Conservation (phyloP, 2,113 vertebrate genomes). For the Cheilinus undulatus region DNA sequence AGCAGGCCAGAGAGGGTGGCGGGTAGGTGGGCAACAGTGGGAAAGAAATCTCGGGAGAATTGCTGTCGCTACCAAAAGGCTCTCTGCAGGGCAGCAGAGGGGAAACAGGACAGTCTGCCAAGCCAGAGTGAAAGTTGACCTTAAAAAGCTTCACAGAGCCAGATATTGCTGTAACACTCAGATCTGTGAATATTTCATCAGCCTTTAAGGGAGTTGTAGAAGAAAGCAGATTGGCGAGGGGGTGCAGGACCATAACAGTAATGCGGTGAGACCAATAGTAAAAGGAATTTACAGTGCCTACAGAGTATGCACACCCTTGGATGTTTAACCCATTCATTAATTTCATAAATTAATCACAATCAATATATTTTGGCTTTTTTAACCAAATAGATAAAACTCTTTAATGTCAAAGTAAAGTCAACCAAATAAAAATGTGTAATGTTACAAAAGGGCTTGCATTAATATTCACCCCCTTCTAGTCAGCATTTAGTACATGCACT, state of each 20-base stretch:
- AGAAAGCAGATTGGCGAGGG: conserved; percentile 35
- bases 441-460: no score
- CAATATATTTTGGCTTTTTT: no score
- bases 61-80: conserved; percentile 54
- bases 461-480: no score
- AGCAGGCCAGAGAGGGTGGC: conserved; percentile 32
- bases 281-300: conserved; percentile 19
- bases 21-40: conserved; percentile 39
- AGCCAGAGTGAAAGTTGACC: conserved; percentile 61
- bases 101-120: conserved; percentile 41
- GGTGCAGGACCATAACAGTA: conserved; percentile 32
- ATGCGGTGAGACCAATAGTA: conserved; percentile 6
- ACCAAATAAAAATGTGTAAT: no score
- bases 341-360: no score
- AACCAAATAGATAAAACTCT: no score
- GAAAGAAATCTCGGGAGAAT: conserved; percentile 47
- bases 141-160: conserved; percentile 63
- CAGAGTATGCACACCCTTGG: no score
- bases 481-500: no score
- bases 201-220: conserved; percentile 49
- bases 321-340: no score
- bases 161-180: conserved; percentile 64
- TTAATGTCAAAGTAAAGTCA: no score
- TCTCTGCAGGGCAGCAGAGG: conserved; percentile 58
- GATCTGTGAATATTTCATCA: conserved; percentile 70